Conservation (phyloP, 2,888 invertebrate species). For the Cloeon dipterum region DNA sequence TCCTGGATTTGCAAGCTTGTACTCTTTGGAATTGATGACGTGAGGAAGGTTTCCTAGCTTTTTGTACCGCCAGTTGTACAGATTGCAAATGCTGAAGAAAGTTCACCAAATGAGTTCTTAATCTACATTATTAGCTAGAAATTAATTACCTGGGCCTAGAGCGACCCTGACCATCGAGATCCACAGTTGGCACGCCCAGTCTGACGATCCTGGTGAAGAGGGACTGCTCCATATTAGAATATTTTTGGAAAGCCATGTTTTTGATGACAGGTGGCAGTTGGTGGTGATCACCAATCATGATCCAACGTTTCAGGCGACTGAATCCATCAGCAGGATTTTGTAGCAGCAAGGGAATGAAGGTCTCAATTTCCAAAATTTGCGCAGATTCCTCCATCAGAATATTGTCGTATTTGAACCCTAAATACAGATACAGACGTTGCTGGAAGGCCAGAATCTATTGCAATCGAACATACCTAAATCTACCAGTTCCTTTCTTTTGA, state of each 20-base stretch:
- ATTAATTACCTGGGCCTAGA: constrained; percentile 46
- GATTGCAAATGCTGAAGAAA: constrained; percentile 50
- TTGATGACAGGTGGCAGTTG: constrained; percentile 98
- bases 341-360: constrained; percentile 92
- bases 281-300: constrained; percentile 99
- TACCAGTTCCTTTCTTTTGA: constrained; percentile 88
- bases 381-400: constrained; percentile 99
- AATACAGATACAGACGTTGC: constrained; percentile 7
- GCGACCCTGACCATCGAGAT: constrained; percentile 93
- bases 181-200: constrained; percentile 89
- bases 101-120: not conserved
- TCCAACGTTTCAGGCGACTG: constrained; percentile 93
- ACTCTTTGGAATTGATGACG: constrained; percentile 63
- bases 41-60: constrained; percentile 85
- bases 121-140: constrained; percentile 4
- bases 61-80: constrained; percentile 94
- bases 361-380: constrained; percentile 97
- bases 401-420: constrained; percentile 91
- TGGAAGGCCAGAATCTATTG: constrained; percentile 1
- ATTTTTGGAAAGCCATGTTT: constrained; percentile 99
- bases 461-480: constrained; percentile 70
- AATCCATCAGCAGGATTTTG: constrained; percentile 95
- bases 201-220: constrained; percentile 90
- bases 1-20: constrained; percentile 77
- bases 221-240: constrained; percentile 99